A percentile compares a stretch with the other conserved stretches of the same genome.
Evolutionary conservation across 1,140 invertebrate genomes (phyloP).

Genomic region (Drosophila prosaltans): DNA sequence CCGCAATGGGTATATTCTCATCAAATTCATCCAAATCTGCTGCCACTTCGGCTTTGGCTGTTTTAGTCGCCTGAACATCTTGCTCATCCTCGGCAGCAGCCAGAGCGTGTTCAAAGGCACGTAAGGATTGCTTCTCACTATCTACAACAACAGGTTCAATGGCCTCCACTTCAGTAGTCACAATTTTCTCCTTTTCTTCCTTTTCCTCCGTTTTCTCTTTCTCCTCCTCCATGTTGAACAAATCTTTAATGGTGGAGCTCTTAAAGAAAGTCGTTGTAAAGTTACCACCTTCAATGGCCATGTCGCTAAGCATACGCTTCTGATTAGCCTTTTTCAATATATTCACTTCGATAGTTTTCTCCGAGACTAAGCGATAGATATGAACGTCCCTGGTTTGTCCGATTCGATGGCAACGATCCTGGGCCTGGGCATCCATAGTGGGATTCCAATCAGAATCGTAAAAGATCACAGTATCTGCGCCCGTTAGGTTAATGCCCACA

Average conservation of each 20-base stretch:
- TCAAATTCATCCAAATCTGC: slow-evolving; percentile 98
- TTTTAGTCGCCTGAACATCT: slow-evolving; percentile 95
- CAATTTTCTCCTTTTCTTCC: slow-evolving; percentile 52
- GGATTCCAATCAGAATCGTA: slow-evolving; percentile 99
- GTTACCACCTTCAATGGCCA: slow-evolving; percentile 99
- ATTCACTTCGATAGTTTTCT: slow-evolving; percentile 99
- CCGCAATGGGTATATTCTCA: slow-evolving; percentile 94
- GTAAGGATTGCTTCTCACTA: slow-evolving; percentile 86
- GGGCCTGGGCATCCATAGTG: slow-evolving; percentile 99
- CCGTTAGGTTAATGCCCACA: slow-evolving; percentile 99
- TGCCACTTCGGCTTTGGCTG: slow-evolving; percentile 95
- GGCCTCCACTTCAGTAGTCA: slow-evolving; percentile 37
- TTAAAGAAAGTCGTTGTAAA: slow-evolving; percentile 99
- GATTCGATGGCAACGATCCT: slow-evolving; percentile 99
- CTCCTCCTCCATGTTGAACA: slow-evolving; percentile 92
- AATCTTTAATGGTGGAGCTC: slow-evolving; percentile 95
- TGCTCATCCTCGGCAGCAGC: slow-evolving; percentile 97
- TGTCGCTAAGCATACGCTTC: slow-evolving; percentile 96
- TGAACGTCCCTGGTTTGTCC: slow-evolving; percentile 99
- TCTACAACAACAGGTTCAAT: slow-evolving; percentile 31
- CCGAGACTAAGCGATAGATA: slow-evolving; percentile 98
- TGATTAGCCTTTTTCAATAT: slow-evolving; percentile 99
- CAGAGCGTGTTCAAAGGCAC: slow-evolving; percentile 91
- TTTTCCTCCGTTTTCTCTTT: slow-evolving; percentile 86
- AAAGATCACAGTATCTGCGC: slow-evolving; percentile 99